These are phyloP conservation scores for Oncorhynchus mykiss DNA, from an alignment of 2,113 vertebrate species.

Conservation along the genomic window DNA sequence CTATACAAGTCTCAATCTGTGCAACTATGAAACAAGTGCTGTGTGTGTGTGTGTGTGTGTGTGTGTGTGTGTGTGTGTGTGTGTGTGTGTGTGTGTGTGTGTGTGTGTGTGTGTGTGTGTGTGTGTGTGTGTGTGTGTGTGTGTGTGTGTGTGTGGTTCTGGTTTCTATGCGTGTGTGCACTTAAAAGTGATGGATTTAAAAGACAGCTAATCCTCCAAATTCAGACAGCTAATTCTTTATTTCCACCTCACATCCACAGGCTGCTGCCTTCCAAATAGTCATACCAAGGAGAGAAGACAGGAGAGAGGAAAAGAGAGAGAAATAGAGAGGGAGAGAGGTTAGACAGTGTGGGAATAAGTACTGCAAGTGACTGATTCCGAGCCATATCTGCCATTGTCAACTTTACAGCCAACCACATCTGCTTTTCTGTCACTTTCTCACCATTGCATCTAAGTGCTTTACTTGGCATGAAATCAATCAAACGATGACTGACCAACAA, in stretches of 20 bases:
- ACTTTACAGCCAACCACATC: background rate
- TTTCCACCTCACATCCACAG: background rate
- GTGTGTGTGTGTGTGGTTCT: too few species aligned
- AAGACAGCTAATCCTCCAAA: background rate
- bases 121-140: too few species aligned
- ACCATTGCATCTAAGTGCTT: background rate
- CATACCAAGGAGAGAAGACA: background rate
- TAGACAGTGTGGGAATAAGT: background rate
- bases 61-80: background rate
- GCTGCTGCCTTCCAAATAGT: background rate
- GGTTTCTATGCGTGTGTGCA: background rate
- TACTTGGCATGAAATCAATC: background rate
- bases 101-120: too few species aligned
- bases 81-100: too few species aligned
- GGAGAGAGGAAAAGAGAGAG: background rate
- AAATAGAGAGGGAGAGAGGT: background rate
- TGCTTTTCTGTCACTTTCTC: background rate
- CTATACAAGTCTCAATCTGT: slow-evolving; percentile 26
- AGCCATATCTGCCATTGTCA: background rate
- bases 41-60: background rate
- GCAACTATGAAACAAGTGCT: background rate
- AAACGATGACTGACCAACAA: background rate
- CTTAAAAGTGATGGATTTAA: background rate
- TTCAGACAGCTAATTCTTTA: background rate
- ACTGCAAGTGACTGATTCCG: background rate